Evolutionary conservation across 2,888 invertebrate genomes (phyloP).

Genomic region (Nomada hirtipes): DNA sequence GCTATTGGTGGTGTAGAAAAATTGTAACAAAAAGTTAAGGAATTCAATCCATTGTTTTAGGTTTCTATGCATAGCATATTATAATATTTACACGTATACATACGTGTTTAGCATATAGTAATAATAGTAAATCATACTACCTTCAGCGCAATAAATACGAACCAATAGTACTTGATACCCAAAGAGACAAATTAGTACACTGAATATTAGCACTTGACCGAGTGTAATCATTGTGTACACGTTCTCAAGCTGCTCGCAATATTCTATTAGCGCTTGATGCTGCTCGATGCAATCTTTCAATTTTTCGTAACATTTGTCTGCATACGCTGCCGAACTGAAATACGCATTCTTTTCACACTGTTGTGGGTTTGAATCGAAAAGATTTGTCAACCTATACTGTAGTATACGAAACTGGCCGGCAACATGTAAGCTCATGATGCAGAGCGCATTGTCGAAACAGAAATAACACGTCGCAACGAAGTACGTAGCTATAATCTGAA

Average conservation of each 20-base stretch:
- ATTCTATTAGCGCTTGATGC: slow-evolving; percentile 64
- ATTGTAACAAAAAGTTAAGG: too few relatives aligned
- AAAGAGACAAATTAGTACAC: slow-evolving; percentile 50
- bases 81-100: too few relatives aligned
- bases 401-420: slow-evolving; percentile 72
- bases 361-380: neutral
- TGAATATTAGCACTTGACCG: slow-evolving; percentile 63
- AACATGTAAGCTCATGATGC: slow-evolving; percentile 62
- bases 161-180: slow-evolving; percentile 60
- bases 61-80: too few relatives aligned
- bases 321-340: neutral
- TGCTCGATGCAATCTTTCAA: slow-evolving; percentile 54
- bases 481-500: slow-evolving; percentile 46
- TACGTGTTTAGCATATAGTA: too few relatives aligned
- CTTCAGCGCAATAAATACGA: slow-evolving; percentile 20
- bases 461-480: slow-evolving; percentile 63
- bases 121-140: too few relatives aligned
- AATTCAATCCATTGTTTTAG: too few relatives aligned
- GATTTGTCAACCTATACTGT: slow-evolving; percentile 51
- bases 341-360: neutral
- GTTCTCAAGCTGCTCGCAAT: slow-evolving; percentile 57
- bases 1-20: too few relatives aligned
- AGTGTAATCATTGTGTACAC: slow-evolving; percentile 62
- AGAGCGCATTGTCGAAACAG: slow-evolving; percentile 70
- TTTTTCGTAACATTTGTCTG: slow-evolving; percentile 19